These are phyloP conservation scores for Dryadula phaetusa DNA, from an alignment of 2,888 invertebrate species.

Conservation along the genomic window DNA sequence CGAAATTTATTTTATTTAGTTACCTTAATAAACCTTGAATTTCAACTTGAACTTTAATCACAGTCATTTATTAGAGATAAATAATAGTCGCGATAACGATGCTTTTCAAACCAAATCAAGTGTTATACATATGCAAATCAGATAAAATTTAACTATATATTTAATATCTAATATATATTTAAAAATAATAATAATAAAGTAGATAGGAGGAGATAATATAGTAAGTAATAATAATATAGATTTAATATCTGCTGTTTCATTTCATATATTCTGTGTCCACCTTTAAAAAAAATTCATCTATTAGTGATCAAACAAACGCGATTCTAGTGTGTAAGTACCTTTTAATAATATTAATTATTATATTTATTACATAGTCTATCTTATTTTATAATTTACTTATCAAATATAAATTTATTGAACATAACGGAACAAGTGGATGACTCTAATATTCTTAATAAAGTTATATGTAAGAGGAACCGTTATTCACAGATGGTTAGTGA, in stretches of 20 bases:
- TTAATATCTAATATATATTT: too few species aligned
- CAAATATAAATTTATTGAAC: background rate
- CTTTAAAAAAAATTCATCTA: too few species aligned
- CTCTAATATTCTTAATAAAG: conserved; percentile 6
- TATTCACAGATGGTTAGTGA: conserved; percentile 39
- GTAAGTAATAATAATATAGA: background rate
- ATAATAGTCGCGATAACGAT: background rate
- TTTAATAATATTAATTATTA: too few species aligned
- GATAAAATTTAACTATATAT: too few species aligned
- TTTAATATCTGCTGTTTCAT: background rate
- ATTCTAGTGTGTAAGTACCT: too few species aligned
- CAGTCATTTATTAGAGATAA: background rate
- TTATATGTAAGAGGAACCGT: conserved; percentile 25
- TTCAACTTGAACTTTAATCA: too few species aligned
- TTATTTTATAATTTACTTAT: background rate
- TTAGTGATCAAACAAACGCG: too few species aligned
- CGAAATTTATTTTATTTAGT: background rate
- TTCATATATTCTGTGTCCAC: too few species aligned
- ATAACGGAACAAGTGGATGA: background rate
- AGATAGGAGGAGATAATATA: too few species aligned
- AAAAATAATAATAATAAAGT: too few species aligned
- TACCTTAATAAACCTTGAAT: background rate
- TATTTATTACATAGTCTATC: too few species aligned
- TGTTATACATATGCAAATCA: background rate
- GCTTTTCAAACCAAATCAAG: background rate